A percentile compares a stretch with the other conserved stretches of the same genome.
phyloP scores from a whole-genome alignment of 2,797 vertebrate species.

The Malurus leucopterus region DNA sequence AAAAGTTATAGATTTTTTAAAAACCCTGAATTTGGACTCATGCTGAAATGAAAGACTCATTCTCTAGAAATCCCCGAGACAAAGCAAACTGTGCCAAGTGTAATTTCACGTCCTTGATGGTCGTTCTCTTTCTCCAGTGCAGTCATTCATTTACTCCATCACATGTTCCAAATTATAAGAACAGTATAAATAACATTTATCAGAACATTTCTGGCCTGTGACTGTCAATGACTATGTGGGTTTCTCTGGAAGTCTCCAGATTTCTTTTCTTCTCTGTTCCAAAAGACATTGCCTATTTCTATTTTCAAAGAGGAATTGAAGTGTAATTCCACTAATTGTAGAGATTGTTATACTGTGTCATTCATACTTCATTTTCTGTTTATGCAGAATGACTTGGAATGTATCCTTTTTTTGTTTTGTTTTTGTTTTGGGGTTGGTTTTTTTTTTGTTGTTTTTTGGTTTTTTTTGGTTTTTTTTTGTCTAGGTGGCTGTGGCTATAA shows the following conservation, averaged over 20 bases:
- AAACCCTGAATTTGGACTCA: background rate
- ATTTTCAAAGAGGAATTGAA: background rate
- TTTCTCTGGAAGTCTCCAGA: background rate
- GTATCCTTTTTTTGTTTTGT: background rate
- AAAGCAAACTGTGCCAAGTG: conserved; percentile 23
- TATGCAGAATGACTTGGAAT: background rate
- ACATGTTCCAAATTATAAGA: background rate
- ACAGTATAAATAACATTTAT: conserved; percentile 3
- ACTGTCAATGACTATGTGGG: background rate
- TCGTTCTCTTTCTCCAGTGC: background rate
- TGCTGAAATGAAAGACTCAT: conserved; percentile 33
- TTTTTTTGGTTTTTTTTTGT: background rate
- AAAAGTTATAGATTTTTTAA: background rate
- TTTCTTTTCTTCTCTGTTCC: background rate
- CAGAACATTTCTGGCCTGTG: background rate
- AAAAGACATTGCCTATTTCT: background rate
- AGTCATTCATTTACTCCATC: conserved; percentile 49
- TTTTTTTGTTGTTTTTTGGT: no score
- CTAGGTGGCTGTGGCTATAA: background rate
- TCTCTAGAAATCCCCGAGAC: conserved; percentile 29
- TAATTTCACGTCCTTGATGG: conserved; percentile 14
- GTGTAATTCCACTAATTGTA: background rate
- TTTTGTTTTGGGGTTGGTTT: no score
- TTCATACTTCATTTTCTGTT: background rate
- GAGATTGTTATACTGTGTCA: background rate